Evolutionary conservation across 2,888 invertebrate species (phyloP), one percentile per base, ranked within the genome.

Genomic region (Pardosa pseudoannulata): DNA sequence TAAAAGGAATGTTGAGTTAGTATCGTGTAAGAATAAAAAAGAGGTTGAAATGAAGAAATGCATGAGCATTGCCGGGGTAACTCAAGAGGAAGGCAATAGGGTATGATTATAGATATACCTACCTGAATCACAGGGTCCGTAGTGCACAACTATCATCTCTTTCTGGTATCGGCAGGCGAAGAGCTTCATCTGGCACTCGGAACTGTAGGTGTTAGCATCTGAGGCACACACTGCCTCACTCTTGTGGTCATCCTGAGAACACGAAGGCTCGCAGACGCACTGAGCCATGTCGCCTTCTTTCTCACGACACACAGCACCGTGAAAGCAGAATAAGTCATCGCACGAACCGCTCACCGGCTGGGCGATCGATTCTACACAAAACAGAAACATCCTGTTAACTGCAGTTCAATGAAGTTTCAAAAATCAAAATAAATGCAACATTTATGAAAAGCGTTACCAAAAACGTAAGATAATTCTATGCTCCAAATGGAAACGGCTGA

Each of bases 181-280:
- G 87, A 95, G 93, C 90, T 94, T 94, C 90, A 97, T 93, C 91
- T 95, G 95, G 92, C 97, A 97, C 74, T 94, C 94, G 62, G 95
- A 96, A 89, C 95, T 94, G 92, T 96, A 96, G 0, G 96, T 96
- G 88, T 94, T 94, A 31, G 95, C 96, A 90, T 97, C 96, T 13
- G 94, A 94, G 0, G 96, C 96, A 91, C 97, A 97, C 27, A 97
- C 96, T 11, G 91, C 90, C 27, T 82, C 82, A 23, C 23, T 23
- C 27, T 73, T 75, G 16, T 64, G 70, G 16, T 86, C 88, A 13
- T 88, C 87, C 5, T 85, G 93, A 0, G 50, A 64, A 91, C 96
- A 96, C 89, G 94, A 94, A 2, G 93, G 92, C 81, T 94, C 93
- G 91, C 96, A 97, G 89, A 95, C 94, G 92, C 96, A 96, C 82